Base-by-base conservation (phyloP, 2,113 vertebrate species). In the Calyptomena viridis region DNA sequence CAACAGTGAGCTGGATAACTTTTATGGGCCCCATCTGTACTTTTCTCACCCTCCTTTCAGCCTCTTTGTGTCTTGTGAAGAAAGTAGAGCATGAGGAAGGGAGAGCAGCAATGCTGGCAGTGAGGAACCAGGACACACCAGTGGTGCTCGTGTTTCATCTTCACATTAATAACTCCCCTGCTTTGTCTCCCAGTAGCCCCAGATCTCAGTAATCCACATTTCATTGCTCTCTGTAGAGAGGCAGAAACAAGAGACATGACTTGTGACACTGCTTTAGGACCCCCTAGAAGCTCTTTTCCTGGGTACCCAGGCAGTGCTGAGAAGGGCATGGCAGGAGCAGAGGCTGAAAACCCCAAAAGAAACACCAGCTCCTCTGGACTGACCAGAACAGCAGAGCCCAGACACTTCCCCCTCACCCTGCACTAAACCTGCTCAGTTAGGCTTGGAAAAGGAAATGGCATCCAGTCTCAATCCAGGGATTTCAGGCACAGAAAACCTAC, bases 121-220 rank as follows among this genome's bases (percentile, higher is more conserved):
- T 0, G 13, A 76, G 72, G 82, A 85, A 44, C 22, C 14, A 40
- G 53, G n/a, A 33, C 1, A 7, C 8, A 53, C 1, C 28, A 46
- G 2, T 0, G 8, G 12, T 12, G 24, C 52, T 69, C 11, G 0
- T 11, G 33, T 75, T 62, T 13, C 40, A 37, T 12, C 5, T 0
- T 22, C 14, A 8, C 33, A 40, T 1, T 27, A 77, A 64, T 1
- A 66, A 23, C 37, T 88, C 39, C 33, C 74, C 60, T 73, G 78
- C 60, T 52, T 76, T 88, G 72, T 42, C 64, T 73, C 68, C 83
- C 55, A n/a, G 56, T 30, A 94, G 84, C 59, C 82, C 67, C 56
- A 39, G 2, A 63, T 21, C 50, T 42, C 75, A 76, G 64, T 11
- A 46, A 63, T 71, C 50, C 84, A 20, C 58, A 33, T 60, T 30